Conservation (phyloP, 2,797 vertebrate species). For the Jordanella pulchra region DNA sequence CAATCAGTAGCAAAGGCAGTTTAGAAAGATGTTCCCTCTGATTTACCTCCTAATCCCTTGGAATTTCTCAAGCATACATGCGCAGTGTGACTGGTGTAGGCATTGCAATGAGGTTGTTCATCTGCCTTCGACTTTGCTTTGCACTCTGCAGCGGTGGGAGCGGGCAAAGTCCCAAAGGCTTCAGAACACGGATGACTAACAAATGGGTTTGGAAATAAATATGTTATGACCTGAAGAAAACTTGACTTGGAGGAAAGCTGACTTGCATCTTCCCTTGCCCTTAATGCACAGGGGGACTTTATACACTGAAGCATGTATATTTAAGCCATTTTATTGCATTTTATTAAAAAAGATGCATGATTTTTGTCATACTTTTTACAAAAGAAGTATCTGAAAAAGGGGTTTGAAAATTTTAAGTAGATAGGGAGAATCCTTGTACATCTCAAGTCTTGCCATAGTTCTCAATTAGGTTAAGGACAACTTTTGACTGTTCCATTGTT, state of each 20-base stretch:
- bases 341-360: not conserved
- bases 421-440: not conserved
- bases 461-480: too few relatives aligned
- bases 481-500: too few relatives aligned
- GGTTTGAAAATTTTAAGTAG: not conserved
- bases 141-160: conserved; percentile 36
- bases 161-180: conserved; percentile 21
- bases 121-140: conserved; percentile 36
- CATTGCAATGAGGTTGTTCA: conserved; percentile 34
- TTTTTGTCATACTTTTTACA: not conserved
- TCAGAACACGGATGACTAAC: conserved; percentile 32
- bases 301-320: not conserved
- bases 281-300: conserved; percentile 1
- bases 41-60: conserved; percentile 30
- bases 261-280: conserved; percentile 12
- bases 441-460: too few relatives aligned
- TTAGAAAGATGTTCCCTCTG: conserved; percentile 11
- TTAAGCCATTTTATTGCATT: not conserved
- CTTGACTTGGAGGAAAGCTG: conserved; percentile 25
- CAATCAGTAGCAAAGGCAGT: not conserved
- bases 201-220: conserved; percentile 43
- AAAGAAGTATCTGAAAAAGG: not conserved
- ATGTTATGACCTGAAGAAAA: conserved; percentile 36
- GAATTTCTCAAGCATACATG: conserved; percentile 44
- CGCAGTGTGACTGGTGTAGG: conserved; percentile 44